Percentiles rank a stretch among this genome's conserved stretches.
These are phyloP conservation scores for Macrocentrus cingulum DNA, from an alignment of 1,140 invertebrate species.

Conservation along the genomic window DNA sequence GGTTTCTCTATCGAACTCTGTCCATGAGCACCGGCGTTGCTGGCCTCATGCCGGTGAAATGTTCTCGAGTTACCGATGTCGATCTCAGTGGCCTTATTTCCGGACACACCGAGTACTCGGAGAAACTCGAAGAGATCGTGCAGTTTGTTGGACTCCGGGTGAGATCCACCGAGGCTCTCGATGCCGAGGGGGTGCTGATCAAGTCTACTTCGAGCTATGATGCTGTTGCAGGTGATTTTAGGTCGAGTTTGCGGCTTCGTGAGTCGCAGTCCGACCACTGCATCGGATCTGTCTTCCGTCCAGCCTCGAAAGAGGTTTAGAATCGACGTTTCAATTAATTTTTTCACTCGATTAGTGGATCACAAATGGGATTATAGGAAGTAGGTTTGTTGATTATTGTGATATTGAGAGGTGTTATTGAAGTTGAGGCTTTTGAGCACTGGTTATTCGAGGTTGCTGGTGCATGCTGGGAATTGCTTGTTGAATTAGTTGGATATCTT, in stretches of 20 bases:
- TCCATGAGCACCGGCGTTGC: slow-evolving; percentile 64
- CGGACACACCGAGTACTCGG: slow-evolving; percentile 67
- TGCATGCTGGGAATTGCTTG: too few species aligned
- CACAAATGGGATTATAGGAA: too few species aligned
- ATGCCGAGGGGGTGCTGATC: slow-evolving; percentile 38
- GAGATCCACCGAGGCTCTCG: slow-evolving; percentile 30
- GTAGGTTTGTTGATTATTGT: too few species aligned
- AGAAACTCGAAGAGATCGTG: slow-evolving; percentile 64
- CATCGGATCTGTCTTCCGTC: slow-evolving; percentile 21
- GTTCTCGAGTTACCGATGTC: slow-evolving; percentile 64
- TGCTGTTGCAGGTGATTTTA: not conserved
- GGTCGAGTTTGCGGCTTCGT: slow-evolving; percentile 14
- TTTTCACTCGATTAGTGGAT: too few species aligned
- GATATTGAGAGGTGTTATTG: too few species aligned
- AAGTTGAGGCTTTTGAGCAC: too few species aligned
- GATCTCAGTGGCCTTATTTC: slow-evolving; percentile 64
- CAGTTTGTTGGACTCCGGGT: slow-evolving; percentile 47
- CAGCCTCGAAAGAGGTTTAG: slow-evolving; percentile 6
- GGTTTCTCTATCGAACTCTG: slow-evolving; percentile 68
- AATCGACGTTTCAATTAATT: not conserved
- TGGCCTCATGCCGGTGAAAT: slow-evolving; percentile 64
- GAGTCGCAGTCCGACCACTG: slow-evolving; percentile 32
- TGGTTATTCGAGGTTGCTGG: too few species aligned
- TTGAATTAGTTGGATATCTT: too few species aligned
- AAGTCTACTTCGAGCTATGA: slow-evolving; percentile 42